Percentiles rank a stretch among this genome's conserved stretches.
Evolutionary conservation across 2,888 invertebrate species (phyloP).

Genomic region (Escarpia spicata): DNA sequence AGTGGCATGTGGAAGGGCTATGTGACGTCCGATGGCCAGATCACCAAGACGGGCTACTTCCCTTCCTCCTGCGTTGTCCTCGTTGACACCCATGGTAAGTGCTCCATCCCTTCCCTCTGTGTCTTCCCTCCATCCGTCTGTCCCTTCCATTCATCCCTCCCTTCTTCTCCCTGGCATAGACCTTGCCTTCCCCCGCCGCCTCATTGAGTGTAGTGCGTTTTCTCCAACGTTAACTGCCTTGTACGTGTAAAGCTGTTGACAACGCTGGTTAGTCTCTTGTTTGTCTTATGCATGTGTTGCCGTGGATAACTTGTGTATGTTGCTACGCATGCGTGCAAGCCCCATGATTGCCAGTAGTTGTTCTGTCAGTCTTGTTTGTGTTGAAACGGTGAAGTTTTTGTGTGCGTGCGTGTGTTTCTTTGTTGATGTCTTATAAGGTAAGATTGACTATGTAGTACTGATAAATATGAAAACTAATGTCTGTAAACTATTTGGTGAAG

Average conservation of each 20-base stretch:
- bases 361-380: neutral
- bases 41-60: constrained; percentile 65
- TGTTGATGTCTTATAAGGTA: neutral
- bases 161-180: neutral
- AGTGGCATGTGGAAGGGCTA: constrained; percentile 65
- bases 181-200: neutral
- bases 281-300: neutral
- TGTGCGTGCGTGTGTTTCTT: neutral
- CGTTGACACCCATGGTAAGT: constrained; percentile 55
- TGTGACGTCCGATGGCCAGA: constrained; percentile 61
- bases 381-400: neutral
- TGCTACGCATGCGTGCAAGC: neutral
- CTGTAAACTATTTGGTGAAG: neutral
- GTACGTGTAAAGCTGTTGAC: neutral
- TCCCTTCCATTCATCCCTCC: neutral
- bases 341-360: neutral
- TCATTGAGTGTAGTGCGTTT: neutral
- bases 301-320: neutral
- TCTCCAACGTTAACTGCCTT: neutral
- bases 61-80: constrained; percentile 61
- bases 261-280: neutral
- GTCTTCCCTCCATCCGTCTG: neutral
- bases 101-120: neutral
- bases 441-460: neutral
- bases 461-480: neutral